A percentile compares a stretch with the other conserved stretches of the same genome.
Evolutionary conservation across 2,888 invertebrate genomes (phyloP).

Genomic region (Notodonta dromedarius): DNA sequence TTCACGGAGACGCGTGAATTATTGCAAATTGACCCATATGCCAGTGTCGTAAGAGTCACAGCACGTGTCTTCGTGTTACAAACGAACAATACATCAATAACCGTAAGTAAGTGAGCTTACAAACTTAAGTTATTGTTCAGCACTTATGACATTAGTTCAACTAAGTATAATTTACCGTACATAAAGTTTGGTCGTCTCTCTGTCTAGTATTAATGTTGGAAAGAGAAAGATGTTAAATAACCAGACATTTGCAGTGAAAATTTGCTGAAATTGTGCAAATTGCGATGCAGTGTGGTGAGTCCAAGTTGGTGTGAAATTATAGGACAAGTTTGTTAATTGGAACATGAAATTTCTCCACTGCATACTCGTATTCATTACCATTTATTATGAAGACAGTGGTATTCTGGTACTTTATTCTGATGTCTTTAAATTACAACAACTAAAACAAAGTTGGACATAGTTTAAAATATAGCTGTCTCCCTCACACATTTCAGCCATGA

Average conservation of each 20-base stretch:
- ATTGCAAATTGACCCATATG: no score
- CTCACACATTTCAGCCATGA: no score
- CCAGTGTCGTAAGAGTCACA: no score
- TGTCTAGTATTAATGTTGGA: constrained; percentile 2
- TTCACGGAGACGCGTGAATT: no score
- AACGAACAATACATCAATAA: constrained; percentile 30
- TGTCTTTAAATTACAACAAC: no score
- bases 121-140: constrained; percentile 28
- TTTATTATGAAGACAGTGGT: no score
- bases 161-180: constrained; percentile 18
- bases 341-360: neutral
- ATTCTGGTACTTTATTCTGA: no score
- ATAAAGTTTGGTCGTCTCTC: neutral
- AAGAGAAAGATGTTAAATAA: constrained; percentile 6
- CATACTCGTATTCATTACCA: no score
- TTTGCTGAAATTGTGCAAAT: constrained; percentile 32
- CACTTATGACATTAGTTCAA: constrained; percentile 24
- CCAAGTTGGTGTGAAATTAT: constrained; percentile 7
- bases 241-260: constrained; percentile 18
- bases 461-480: no score
- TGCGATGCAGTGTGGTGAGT: constrained; percentile 19
- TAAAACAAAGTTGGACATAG: no score
- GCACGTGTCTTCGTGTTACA: no score
- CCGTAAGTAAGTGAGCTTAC: constrained; percentile 17
- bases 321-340: constrained; percentile 13